These are phyloP conservation scores for Ricordea florida DNA, from an alignment of 92 coral and sea anemone species.

Conservation along the genomic window DNA sequence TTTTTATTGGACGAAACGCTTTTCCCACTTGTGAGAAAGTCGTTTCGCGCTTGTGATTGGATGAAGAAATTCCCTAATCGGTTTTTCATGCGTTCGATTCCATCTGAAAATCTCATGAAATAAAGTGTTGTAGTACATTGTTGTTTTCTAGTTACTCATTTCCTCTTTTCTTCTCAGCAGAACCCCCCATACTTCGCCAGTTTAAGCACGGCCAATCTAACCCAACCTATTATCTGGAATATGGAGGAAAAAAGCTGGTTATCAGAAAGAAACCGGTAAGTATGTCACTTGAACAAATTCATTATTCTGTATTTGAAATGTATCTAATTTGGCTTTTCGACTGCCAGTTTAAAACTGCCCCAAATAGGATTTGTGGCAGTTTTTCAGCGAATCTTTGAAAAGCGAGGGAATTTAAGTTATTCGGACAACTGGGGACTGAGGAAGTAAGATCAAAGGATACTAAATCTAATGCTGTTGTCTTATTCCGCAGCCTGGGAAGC, in stretches of 20 bases:
- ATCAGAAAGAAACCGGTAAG: conserved; percentile 94
- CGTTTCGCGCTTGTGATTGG: neutral
- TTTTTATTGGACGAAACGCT: too few relatives aligned
- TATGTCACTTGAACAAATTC: neutral
- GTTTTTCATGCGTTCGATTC: neutral
- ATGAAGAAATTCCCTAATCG: neutral
- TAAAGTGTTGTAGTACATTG: neutral
- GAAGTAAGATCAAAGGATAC: too few relatives aligned
- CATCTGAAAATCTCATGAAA: too few relatives aligned
- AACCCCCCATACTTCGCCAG: conserved; percentile 76
- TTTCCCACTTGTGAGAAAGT: too few relatives aligned
- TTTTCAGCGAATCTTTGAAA: too few relatives aligned
- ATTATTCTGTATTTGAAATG: too few relatives aligned
- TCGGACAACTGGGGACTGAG: too few relatives aligned
- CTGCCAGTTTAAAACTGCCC: too few relatives aligned
- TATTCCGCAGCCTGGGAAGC: conserved; percentile 84
- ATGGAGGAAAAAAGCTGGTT: conserved; percentile 84
- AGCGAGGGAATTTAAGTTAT: too few relatives aligned
- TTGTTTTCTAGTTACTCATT: neutral
- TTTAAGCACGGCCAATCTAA: conserved; percentile 97
- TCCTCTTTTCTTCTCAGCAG: conserved; percentile 7
- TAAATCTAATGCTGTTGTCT: too few relatives aligned
- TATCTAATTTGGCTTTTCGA: too few relatives aligned
- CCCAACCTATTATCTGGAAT: conserved; percentile 94
- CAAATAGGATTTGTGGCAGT: too few relatives aligned